Conservation (phyloP, 2,113 vertebrate species). For the Onychostruthus taczanowskii region DNA sequence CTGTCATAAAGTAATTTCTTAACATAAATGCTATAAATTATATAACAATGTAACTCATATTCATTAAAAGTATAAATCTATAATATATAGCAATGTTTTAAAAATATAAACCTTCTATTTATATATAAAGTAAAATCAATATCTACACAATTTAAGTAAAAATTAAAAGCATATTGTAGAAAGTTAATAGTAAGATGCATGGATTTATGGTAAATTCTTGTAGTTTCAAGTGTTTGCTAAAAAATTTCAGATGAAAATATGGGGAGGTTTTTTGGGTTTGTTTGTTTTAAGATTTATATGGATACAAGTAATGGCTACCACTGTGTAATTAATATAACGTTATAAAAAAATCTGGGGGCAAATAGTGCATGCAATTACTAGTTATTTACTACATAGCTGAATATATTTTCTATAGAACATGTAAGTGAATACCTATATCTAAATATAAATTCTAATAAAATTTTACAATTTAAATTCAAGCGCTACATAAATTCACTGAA, state of each 20-base stretch:
- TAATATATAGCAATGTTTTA: too few species aligned
- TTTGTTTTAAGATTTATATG: background rate
- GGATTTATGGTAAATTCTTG: background rate
- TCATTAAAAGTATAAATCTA: background rate
- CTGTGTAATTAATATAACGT: background rate
- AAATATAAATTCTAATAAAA: background rate
- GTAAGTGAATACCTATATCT: background rate
- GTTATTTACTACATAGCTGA: background rate
- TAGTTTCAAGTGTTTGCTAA: background rate
- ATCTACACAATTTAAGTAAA: background rate
- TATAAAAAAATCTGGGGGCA: background rate
- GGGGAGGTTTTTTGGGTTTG: rapidly evolving
- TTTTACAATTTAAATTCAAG: background rate
- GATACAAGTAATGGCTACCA: background rate
- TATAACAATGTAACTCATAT: background rate
- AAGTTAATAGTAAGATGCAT: background rate
- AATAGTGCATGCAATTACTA: background rate
- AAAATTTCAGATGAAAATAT: background rate
- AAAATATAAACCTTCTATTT: background rate
- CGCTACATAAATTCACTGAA: background rate
- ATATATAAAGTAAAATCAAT: background rate
- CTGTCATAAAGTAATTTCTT: background rate
- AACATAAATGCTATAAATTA: background rate
- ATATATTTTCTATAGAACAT: background rate
- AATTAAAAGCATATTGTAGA: background rate